Conservation (phyloP, 2,113 vertebrate genomes). For the Cryptoleucopteryx plumbea region DNA sequence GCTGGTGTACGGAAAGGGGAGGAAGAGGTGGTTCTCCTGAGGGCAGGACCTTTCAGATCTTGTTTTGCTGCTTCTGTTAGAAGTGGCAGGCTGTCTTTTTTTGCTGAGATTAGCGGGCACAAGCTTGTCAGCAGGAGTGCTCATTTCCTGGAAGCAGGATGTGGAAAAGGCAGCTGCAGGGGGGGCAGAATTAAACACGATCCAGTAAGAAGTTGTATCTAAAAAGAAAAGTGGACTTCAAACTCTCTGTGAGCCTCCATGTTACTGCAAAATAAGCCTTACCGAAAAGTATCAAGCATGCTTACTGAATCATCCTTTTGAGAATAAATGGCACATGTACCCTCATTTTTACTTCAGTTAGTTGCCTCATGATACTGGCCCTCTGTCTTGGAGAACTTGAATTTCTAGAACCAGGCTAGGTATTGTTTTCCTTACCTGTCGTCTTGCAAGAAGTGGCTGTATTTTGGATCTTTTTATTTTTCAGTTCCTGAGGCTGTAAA, state of each 20-base stretch:
- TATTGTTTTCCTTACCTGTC: background rate
- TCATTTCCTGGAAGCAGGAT: background rate
- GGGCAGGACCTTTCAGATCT: constrained; percentile 48
- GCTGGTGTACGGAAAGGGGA: background rate
- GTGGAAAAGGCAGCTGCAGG: background rate
- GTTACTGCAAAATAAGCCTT: background rate
- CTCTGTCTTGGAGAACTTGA: background rate
- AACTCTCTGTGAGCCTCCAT: background rate
- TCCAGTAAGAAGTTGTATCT: background rate
- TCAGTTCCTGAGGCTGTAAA: background rate
- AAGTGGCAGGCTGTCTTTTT: constrained; percentile 37
- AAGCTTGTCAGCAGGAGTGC: background rate
- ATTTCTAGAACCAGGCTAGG: background rate
- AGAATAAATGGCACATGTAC: background rate
- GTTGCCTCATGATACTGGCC: background rate
- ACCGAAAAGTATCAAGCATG: background rate
- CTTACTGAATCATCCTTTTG: background rate
- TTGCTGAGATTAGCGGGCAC: background rate
- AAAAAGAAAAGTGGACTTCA: background rate
- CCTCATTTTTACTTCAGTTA: background rate
- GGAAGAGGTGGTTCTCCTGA: background rate
- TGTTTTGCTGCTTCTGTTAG: background rate
- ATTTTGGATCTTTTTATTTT: background rate
- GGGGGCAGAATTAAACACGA: background rate
- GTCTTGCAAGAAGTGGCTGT: background rate